Evolutionary conservation across 2,113 vertebrate genomes (phyloP).

Genomic region (Indicator maculatus): DNA sequence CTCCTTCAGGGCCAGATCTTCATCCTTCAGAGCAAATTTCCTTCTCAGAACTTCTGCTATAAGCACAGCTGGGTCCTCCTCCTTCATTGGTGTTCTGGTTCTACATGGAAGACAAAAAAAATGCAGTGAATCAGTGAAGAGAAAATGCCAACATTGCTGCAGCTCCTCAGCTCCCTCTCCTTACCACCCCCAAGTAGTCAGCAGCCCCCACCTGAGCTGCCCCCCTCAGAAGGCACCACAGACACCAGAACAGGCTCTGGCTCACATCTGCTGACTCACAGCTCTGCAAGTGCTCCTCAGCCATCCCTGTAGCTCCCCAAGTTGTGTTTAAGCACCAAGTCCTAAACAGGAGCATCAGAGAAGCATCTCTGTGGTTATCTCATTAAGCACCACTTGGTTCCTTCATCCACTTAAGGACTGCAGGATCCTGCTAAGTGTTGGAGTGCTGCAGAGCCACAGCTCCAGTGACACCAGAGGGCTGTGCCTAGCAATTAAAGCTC

Average conservation of each 20-base stretch:
- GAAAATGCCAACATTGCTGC: not conserved
- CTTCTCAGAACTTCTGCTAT: conserved; percentile 93
- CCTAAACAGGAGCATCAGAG: not conserved
- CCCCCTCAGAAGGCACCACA: not conserved
- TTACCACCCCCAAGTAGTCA: no score
- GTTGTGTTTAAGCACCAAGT: not conserved
- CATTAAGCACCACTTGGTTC: not conserved
- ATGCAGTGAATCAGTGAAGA: not conserved
- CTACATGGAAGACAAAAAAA: conserved; percentile 39
- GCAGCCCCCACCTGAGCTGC: no score
- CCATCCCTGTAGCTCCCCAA: not conserved
- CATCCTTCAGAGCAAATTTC: conserved; percentile 93
- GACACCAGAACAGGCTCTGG: not conserved
- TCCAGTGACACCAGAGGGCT: not conserved
- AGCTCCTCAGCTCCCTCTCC: no score
- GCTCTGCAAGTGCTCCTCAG: not conserved
- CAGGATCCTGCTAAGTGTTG: not conserved
- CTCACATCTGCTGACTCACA: not conserved
- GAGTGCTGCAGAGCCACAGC: not conserved
- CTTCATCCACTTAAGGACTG: not conserved
- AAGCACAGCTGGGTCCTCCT: conserved; percentile 90
- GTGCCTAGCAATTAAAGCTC: not conserved
- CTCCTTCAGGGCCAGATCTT: conserved; percentile 84
- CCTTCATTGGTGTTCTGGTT: conserved; percentile 86
- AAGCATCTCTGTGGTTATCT: not conserved